A percentile compares a stretch with the other conserved stretches of the same genome.
Conservation (phyloP, 2,113 vertebrate species). For the Marmota monax region DNA sequence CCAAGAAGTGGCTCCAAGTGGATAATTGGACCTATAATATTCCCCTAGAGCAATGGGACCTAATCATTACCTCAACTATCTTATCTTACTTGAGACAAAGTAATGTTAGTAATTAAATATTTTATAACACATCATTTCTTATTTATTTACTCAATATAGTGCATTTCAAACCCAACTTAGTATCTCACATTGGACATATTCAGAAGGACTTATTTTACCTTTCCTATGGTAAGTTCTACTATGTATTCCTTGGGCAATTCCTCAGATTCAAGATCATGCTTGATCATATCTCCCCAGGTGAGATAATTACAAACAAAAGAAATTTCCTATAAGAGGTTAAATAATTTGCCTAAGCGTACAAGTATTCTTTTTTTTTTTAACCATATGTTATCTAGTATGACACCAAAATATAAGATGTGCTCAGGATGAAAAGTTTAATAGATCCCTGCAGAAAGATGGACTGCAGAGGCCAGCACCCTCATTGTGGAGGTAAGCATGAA, state of each 20-base stretch:
- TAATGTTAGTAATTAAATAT: conserved; percentile 32
- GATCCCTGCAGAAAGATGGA: neutral
- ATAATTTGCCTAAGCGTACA: neutral
- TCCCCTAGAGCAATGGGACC: neutral
- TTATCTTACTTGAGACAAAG: neutral
- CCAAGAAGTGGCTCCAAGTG: neutral
- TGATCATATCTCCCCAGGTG: neutral
- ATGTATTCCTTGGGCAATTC: neutral
- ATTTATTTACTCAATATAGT: neutral
- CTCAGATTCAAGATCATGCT: neutral
- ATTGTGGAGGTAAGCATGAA: neutral
- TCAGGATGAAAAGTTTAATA: neutral
- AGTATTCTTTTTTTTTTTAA: neutral
- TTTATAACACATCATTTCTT: conserved; percentile 10
- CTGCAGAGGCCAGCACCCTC: neutral
- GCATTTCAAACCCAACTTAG: neutral
- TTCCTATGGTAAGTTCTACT: neutral
- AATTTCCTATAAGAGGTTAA: neutral
- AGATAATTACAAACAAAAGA: conserved; percentile 34
- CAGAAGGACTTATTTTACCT: neutral
- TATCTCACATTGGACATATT: neutral
- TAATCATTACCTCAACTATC: neutral
- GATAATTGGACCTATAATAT: neutral
- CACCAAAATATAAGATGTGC: neutral
- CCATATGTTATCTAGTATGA: neutral